A percentile compares a stretch with the other conserved stretches of the same genome.
phyloP scores from a whole-genome alignment of 2,113 vertebrate genomes.

The Dicentrarchus labrax region DNA sequence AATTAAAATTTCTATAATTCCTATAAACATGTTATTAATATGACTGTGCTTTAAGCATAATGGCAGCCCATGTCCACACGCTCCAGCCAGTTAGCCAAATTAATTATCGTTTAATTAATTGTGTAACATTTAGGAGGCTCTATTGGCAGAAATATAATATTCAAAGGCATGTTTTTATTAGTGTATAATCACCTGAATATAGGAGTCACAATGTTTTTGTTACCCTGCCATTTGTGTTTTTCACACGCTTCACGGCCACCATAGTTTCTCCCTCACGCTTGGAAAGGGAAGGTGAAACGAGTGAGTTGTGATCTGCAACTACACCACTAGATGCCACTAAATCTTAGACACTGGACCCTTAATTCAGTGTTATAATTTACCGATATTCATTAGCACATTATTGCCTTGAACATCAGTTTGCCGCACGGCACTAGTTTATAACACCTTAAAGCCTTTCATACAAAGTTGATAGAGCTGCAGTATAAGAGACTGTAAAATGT shows the following conservation, averaged over 20 bases:
- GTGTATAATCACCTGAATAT: too few species aligned
- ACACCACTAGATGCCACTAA: neutral
- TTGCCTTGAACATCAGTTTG: conserved; percentile 10
- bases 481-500: neutral
- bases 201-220: too few species aligned
- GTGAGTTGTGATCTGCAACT: too few species aligned
- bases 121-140: too few species aligned
- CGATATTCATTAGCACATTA: neutral
- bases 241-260: too few species aligned
- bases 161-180: too few species aligned
- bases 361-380: neutral
- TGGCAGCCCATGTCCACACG: neutral
- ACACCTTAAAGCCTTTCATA: neutral
- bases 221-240: too few species aligned
- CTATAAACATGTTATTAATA: neutral
- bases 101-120: neutral
- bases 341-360: neutral
- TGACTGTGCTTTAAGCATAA: neutral
- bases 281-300: too few species aligned
- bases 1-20: too few species aligned
- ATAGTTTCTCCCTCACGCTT: too few species aligned
- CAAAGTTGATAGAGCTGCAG: neutral
- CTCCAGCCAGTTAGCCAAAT: neutral
- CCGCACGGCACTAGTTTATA: neutral
- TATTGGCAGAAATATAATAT: too few species aligned